Percentiles rank a stretch among this genome's conserved stretches.
Evolutionary conservation across 2,888 invertebrate genomes (phyloP).

Genomic region (Drosophila nigritarsus): DNA sequence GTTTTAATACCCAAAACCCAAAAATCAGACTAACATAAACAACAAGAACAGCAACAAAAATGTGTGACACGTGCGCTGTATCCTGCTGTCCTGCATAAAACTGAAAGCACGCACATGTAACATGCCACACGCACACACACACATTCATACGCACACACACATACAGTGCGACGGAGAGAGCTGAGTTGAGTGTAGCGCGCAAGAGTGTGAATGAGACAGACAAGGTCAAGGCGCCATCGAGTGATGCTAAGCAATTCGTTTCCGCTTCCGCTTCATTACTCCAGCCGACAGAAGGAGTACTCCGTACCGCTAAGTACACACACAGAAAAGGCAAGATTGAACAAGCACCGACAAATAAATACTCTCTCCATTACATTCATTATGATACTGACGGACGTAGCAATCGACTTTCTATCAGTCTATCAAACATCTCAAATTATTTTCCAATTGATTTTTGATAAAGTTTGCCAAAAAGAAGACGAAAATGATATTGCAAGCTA

Average conservation of each 20-base stretch:
- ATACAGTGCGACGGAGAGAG: neutral
- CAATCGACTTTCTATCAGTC: neutral
- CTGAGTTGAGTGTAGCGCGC: neutral
- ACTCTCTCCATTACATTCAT: neutral
- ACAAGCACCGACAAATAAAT: conserved; percentile 5
- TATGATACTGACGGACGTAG: neutral
- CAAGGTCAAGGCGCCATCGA: conserved; percentile 64
- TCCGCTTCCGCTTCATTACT: conserved; percentile 71
- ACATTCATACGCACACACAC: no score
- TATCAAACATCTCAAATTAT: neutral
- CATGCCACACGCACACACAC: neutral
- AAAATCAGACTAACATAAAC: conserved; percentile 22
- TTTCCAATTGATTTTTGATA: neutral
- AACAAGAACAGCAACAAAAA: conserved; percentile 16
- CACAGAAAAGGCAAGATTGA: neutral
- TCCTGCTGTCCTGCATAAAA: conserved; percentile 35
- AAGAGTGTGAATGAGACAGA: neutral
- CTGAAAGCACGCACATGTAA: conserved; percentile 38
- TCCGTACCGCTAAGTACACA: neutral
- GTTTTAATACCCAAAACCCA: conserved; percentile 60
- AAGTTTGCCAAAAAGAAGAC: neutral
- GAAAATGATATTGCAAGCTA: neutral
- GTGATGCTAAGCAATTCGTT: conserved; percentile 64
- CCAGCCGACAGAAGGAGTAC: conserved; percentile 18
- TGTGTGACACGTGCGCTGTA: conserved; percentile 47